Evolutionary conservation across 2,797 vertebrate species (phyloP).

Genomic region (Monodelphis domestica): DNA sequence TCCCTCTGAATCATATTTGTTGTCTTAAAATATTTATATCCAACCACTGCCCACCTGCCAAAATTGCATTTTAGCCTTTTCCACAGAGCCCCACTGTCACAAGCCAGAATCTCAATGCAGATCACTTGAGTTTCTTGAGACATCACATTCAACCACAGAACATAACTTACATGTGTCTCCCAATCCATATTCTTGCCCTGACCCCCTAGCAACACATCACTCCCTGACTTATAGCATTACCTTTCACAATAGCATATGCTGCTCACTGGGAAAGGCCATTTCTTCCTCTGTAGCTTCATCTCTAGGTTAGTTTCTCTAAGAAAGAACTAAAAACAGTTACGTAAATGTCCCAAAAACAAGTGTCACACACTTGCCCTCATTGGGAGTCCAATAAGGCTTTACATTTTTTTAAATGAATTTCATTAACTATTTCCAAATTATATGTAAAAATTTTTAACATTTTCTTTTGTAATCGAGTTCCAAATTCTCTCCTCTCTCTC

Average conservation of each 20-base stretch:
- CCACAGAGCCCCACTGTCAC: not conserved
- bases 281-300: not conserved
- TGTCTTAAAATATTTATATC: conserved; percentile 78
- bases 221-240: conserved; percentile 6
- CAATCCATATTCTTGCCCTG: not conserved
- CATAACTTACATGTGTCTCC: not conserved
- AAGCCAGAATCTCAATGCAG: conserved; percentile 14
- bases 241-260: not conserved
- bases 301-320: not conserved
- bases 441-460: not conserved
- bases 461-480: not conserved
- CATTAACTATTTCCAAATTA: not conserved
- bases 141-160: not conserved
- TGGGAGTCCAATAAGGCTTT: not conserved
- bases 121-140: conserved; percentile 34
- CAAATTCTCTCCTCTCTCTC: not conserved
- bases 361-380: not conserved
- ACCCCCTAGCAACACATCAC: not conserved
- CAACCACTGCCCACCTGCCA: conserved; percentile 69
- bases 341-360: not conserved
- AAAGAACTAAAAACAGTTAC: not conserved
- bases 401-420: not conserved
- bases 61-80: conserved; percentile 48
- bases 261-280: conserved; percentile 8
- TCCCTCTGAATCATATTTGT: conserved; percentile 71